phyloP scores from a whole-genome alignment of 2,888 invertebrate species.

The Pachliopta kotzebuea region DNA sequence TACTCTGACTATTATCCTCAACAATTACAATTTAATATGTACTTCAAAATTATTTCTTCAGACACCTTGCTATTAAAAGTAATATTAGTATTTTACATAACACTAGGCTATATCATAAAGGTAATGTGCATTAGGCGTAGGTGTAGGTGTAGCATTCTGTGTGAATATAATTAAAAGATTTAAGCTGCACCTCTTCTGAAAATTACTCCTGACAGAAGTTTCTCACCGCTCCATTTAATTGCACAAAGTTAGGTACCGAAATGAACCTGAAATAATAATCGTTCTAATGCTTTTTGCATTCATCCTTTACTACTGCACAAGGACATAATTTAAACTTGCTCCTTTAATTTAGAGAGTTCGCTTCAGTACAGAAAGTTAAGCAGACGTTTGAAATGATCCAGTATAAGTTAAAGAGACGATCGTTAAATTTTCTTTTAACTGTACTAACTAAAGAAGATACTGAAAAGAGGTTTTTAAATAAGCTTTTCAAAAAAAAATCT shows the following conservation, averaged over 20 bases:
- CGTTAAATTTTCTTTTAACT: slow-evolving; percentile 23
- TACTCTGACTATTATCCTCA: too few relatives aligned
- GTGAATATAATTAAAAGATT: background rate
- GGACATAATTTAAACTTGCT: slow-evolving; percentile 33
- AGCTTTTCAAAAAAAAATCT: background rate
- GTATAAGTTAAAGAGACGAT: slow-evolving; percentile 29
- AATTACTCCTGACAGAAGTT: slow-evolving; percentile 3
- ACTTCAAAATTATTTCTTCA: background rate
- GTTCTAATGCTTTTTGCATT: slow-evolving; percentile 20
- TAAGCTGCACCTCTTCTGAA: background rate
- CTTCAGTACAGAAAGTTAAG: slow-evolving; percentile 28
- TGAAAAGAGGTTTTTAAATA: background rate
- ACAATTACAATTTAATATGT: too few relatives aligned
- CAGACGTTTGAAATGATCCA: slow-evolving; percentile 29
- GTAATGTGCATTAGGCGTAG: background rate
- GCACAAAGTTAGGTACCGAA: slow-evolving; percentile 9
- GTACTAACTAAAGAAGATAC: background rate
- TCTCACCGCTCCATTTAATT: slow-evolving; percentile 8
- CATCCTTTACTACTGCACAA: slow-evolving; percentile 21
- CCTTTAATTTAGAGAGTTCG: slow-evolving; percentile 30
- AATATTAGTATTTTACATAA: background rate
- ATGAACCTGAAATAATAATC: slow-evolving; percentile 7
- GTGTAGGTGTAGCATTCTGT: background rate
- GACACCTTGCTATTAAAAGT: background rate
- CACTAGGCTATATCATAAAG: background rate